Conservation (phyloP, 2,797 vertebrate genomes). For the Diplodus sargus region DNA sequence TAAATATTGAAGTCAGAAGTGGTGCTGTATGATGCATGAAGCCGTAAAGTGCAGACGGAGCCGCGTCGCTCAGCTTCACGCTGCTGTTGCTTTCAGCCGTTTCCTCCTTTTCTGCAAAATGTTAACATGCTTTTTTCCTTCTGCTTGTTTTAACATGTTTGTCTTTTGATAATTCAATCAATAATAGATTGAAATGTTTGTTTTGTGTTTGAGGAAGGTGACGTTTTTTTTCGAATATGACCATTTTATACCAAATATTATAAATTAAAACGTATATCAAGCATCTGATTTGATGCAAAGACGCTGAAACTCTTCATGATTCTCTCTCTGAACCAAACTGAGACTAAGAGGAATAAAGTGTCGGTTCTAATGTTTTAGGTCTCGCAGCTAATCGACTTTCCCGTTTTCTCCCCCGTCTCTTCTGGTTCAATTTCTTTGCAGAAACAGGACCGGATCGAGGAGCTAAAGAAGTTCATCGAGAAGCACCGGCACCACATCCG, state of each 20-base stretch:
- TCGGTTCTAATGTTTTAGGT: fast-evolving
- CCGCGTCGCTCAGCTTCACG: neutral
- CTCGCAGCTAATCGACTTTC: neutral
- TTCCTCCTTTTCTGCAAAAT: neutral
- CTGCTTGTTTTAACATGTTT: slow-evolving; percentile 7
- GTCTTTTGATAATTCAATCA: neutral
- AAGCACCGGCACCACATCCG: slow-evolving; percentile 91
- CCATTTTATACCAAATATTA: neutral
- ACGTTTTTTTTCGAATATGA: neutral
- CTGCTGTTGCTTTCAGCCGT: neutral
- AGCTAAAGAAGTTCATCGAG: slow-evolving; percentile 91
- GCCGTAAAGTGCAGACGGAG: slow-evolving; percentile 37
- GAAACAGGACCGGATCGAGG: slow-evolving; percentile 94
- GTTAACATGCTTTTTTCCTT: slow-evolving; percentile 22
- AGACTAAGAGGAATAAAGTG: too few species aligned
- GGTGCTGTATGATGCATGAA: slow-evolving; percentile 37
- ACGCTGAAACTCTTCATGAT: neutral
- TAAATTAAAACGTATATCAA: neutral
- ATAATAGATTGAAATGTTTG: slow-evolving; percentile 13
- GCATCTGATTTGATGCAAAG: neutral
- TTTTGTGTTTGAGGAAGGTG: neutral
- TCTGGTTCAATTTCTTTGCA: slow-evolving; percentile 32
- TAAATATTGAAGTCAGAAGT: slow-evolving; percentile 66
- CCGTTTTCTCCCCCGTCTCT: neutral
- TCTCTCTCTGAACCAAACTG: neutral